phyloP scores from a whole-genome alignment of 2,113 vertebrate species.

The Nesogale talazaci region DNA sequence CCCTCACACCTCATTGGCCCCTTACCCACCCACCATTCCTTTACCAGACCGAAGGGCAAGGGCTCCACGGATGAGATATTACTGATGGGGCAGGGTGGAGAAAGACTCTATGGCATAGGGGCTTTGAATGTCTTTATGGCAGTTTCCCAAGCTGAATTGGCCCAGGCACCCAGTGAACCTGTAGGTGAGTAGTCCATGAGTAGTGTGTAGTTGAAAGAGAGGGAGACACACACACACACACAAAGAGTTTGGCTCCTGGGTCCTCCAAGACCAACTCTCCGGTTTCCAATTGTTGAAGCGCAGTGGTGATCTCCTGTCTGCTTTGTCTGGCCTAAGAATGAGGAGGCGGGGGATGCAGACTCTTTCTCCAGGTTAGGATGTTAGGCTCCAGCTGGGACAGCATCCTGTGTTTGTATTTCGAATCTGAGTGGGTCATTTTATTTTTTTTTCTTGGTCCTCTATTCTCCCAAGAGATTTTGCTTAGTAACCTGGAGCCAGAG shows the following conservation, averaged over 20 bases:
- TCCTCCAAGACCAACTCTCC: not conserved
- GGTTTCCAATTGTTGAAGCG: not conserved
- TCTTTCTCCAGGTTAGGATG: not conserved
- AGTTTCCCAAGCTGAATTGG: too few species aligned
- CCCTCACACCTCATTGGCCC: not conserved
- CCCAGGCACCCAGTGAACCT: not conserved
- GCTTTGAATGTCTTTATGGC: not conserved
- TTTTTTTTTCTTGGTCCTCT: not conserved
- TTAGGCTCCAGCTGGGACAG: not conserved
- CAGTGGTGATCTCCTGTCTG: not conserved
- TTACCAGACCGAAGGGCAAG: not conserved
- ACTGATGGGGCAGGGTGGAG: not conserved
- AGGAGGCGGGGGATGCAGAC: rapidly evolving
- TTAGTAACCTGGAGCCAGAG: not conserved
- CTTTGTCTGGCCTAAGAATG: not conserved
- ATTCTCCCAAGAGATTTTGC: not conserved
- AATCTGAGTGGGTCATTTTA: not conserved
- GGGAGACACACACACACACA: not conserved
- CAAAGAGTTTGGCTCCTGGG: not conserved
- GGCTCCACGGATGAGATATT: not conserved
- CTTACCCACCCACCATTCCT: not conserved
- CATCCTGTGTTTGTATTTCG: not conserved
- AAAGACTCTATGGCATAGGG: not conserved
- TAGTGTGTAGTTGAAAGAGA: too few species aligned
- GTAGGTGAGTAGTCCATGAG: too few species aligned